Base-by-base conservation (phyloP, 2,888 invertebrate species). In the Tridacna gigas region DNA sequence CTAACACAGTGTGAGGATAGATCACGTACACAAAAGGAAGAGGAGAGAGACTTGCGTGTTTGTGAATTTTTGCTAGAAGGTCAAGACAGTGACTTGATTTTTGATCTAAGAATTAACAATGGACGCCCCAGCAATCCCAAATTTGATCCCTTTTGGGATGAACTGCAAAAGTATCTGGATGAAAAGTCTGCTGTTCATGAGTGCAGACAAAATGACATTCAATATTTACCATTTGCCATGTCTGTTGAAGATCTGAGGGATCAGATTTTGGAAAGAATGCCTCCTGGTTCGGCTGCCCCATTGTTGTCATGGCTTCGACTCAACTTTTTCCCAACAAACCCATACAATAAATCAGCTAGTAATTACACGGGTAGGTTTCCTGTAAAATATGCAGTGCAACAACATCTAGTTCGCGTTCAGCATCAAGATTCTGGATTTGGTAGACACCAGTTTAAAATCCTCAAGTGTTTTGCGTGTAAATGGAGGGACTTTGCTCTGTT, bases 161-260 rank as follows among this genome's bases (percentile, higher is more conserved):
- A 60, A 9, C 56, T 80, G 0, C 20, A 61, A 20, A 75, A 65
- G 18, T 60, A 47, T 26, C 26, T 86, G n/a, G 77, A 83, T 51
- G 79, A 79, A 56, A 76, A 22, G 3, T 11, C 80, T 15, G 82
- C 56, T 45, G 83, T 85, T n/a, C 84, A 88, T 74, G 88, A 88
- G 56, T 61, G 85, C 28, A 37, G 78, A 66, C 60, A 63, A 22
- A 37, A 15, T 56, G n/a, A 60, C 20, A 61, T n/a, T 7, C n/a
- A 18, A 26, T 82, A 74, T 65, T 13, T 86, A 69, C 80, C 83
- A 37, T 56, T 79, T 66, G 82, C 76, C 12, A 74, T 83, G 7
- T 78, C 77, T 28, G 66, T 83, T 18, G 76, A 76, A 63, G 79
- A 77, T 45, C 73, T 80, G n/a, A 37, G 63, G n/a, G 48, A 77